These are phyloP conservation scores for Megalurothrips usitatus DNA, from an alignment of 2,888 invertebrate species.

Conservation along the genomic window DNA sequence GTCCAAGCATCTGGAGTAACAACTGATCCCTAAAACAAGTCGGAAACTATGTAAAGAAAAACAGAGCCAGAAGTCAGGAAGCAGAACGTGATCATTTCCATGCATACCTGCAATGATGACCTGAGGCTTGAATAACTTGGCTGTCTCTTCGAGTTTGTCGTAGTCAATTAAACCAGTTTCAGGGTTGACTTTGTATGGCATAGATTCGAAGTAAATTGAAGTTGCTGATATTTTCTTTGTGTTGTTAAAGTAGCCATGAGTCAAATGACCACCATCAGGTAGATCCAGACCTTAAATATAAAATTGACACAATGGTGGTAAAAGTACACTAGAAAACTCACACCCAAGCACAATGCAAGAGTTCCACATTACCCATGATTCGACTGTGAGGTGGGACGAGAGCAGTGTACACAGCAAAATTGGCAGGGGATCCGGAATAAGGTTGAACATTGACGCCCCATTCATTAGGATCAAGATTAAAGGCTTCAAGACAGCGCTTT, in stretches of 20 bases:
- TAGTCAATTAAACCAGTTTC: conserved; percentile 88
- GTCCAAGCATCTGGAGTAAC: conserved; percentile 88
- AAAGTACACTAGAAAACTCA: conserved; percentile 27
- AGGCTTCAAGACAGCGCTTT: conserved; percentile 78
- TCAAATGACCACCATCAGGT: conserved; percentile 95
- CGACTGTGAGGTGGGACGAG: conserved; percentile 86
- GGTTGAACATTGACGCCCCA: conserved; percentile 99
- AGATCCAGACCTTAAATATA: conserved; percentile 67
- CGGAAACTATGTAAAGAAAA: background rate
- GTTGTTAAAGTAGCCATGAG: conserved; percentile 84
- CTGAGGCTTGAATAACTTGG: conserved; percentile 83
- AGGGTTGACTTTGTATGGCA: conserved; percentile 89
- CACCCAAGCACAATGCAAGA: background rate
- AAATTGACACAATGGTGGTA: background rate
- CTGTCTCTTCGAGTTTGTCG: conserved; percentile 74
- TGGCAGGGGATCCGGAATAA: conserved; percentile 93
- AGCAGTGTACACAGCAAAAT: conserved; percentile 93
- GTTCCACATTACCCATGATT: conserved; percentile 66
- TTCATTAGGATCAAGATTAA: conserved; percentile 69
- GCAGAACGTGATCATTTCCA: background rate
- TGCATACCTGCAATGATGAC: conserved; percentile 78
- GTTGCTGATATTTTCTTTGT: conserved; percentile 92
- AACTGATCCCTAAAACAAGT: conserved; percentile 62
- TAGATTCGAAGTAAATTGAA: conserved; percentile 95
- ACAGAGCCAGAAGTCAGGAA: background rate